phyloP scores from a whole-genome alignment of 2,888 invertebrate genomes.

The Plagodis dolabraria region DNA sequence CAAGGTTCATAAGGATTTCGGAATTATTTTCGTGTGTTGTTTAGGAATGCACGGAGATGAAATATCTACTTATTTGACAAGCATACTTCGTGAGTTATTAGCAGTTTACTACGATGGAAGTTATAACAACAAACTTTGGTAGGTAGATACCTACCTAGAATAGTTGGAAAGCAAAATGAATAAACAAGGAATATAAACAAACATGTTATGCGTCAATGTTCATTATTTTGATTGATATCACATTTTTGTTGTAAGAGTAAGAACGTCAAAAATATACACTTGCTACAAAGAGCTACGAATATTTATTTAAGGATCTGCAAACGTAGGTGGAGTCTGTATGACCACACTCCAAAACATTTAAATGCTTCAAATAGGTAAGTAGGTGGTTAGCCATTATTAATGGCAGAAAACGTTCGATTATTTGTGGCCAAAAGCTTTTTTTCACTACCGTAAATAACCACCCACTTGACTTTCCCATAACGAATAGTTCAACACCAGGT shows the following conservation, averaged over 20 bases:
- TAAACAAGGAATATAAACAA: conserved; percentile 37
- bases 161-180: too few relatives aligned
- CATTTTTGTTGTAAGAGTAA: conserved; percentile 51
- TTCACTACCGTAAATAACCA: conserved; percentile 16
- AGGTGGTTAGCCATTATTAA: conserved; percentile 2
- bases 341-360: conserved; percentile 16
- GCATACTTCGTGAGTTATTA: too few relatives aligned
- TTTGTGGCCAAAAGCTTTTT: conserved; percentile 19
- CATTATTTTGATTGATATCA: conserved; percentile 49
- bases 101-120: too few relatives aligned
- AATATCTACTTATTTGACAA: too few relatives aligned
- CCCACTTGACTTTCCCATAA: conserved; percentile 15
- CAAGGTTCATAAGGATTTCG: too few relatives aligned
- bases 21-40: too few relatives aligned
- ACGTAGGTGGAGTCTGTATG: conserved; percentile 11
- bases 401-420: conserved; percentile 23
- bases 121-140: too few relatives aligned
- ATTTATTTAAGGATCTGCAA: conserved; percentile 15
- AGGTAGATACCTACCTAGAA: too few relatives aligned
- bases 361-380: conserved; percentile 23
- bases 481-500: conserved; percentile 12
- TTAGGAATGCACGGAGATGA: too few relatives aligned
- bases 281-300: conserved; percentile 42
- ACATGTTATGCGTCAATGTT: conserved; percentile 46
- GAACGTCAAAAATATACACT: conserved; percentile 32